A percentile compares a stretch with the other conserved stretches of the same genome.
phyloP scores from a whole-genome alignment of 2,113 vertebrate species.

The Xiphorhynchus elegans region DNA sequence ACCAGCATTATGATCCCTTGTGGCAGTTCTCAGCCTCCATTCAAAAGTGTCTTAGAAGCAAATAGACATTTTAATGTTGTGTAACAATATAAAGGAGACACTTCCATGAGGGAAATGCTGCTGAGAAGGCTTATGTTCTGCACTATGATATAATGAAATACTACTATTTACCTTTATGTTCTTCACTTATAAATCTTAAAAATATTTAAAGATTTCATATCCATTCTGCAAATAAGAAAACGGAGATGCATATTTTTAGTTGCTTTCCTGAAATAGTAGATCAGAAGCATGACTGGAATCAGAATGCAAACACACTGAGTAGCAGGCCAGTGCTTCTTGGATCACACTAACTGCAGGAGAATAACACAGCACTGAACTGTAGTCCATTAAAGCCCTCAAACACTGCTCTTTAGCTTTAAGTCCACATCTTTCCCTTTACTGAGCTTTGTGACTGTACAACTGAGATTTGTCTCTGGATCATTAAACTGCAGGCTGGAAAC shows the following conservation, averaged over 20 bases:
- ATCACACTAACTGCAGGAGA: neutral
- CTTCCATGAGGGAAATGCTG: neutral
- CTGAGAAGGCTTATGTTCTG: neutral
- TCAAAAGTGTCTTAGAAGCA: neutral
- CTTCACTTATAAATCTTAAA: neutral
- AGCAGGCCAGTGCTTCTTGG: neutral
- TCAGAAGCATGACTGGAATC: constrained; percentile 33
- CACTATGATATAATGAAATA: neutral
- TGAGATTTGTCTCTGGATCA: constrained; percentile 43
- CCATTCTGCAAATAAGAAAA: neutral
- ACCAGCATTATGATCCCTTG: neutral
- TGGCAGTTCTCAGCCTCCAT: neutral
- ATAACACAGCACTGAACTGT: neutral
- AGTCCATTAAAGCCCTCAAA: constrained; percentile 14
- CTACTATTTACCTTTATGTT: neutral
- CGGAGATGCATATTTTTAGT: neutral
- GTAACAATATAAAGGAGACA: neutral
- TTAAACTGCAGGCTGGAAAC: constrained; percentile 8
- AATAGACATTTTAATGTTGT: neutral
- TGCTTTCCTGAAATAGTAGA: neutral
- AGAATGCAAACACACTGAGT: neutral
- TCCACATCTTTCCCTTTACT: neutral
- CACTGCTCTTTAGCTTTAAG: neutral
- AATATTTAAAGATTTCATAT: neutral
- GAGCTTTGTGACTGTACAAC: neutral